Base-by-base conservation (phyloP, 2,113 vertebrate species). In the Bostrychus sinensis region DNA sequence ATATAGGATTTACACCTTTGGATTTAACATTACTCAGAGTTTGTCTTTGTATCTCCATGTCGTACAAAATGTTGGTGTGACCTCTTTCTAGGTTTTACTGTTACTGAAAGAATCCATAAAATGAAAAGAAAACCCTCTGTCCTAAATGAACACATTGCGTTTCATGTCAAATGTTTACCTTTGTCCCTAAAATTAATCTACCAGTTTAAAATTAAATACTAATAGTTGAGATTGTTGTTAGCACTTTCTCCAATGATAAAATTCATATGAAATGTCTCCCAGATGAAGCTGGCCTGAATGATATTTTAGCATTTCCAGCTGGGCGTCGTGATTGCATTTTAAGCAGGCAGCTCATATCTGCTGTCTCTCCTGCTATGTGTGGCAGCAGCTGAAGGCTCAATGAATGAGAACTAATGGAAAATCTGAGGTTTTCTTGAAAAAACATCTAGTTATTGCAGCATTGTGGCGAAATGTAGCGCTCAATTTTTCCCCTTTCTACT, bases 281-380 rank as follows among this genome's bases (percentile, higher is more conserved):
- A 51, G 57, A 62, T 56, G 56, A 63, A 70, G 64, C 38, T 11
- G 50, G 63, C 53, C 55, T 43, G 55, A 65, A n/a, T 16, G 60
- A 63, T 57, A 57, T 51, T 78, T 72, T 59, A 68, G 51, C 36
- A 32, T 83, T 78, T 74, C 69, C 74, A 71, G 23, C 59, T 70
- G 69, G 58, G 22, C 65, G 54, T 23, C 17, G 60, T 38, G 39
- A 64, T 62, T 50, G 50, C 9, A 43, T 59, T 71, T 43, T 25
- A 59, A 70, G 26, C 13, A 39, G 54, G 38, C 37, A 37, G 34
- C 50, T 74, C 9, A 28, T 72, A 61, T 77, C 48, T 51, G 30
- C 48, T 42, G 17, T 69, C 55, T 62, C 39, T 67, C 50, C 38
- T 59, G 16, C 8, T 62, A 37, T 48, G 61, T 61, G 54, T 32